Percentiles rank a stretch among this genome's conserved stretches.
These are phyloP conservation scores for Sinella curviseta DNA, from an alignment of 1,140 invertebrate genomes.

Conservation along the genomic window DNA sequence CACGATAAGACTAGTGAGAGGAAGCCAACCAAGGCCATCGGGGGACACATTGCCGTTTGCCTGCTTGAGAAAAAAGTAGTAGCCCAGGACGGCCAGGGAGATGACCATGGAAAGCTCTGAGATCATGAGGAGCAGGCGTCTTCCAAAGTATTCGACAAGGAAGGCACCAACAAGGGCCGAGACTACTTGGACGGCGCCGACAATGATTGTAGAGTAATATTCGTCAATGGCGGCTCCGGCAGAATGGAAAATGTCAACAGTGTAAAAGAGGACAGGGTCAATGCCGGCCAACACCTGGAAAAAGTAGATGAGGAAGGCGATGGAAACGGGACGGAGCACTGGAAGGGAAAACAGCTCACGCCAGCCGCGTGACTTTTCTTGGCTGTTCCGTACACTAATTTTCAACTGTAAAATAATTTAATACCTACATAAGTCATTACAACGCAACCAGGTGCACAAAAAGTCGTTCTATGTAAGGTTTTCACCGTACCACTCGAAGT, in stretches of 20 bases:
- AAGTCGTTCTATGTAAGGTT: too few species aligned
- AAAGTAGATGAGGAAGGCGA: conserved; percentile 26
- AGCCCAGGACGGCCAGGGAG: not conserved
- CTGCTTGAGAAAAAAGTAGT: conserved; percentile 24
- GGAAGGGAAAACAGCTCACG: not conserved
- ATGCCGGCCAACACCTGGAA: conserved; percentile 26
- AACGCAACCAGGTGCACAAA: too few species aligned
- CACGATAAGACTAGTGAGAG: conserved; percentile 20
- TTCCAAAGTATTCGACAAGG: conserved; percentile 20
- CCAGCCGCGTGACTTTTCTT: not conserved
- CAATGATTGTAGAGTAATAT: conserved; percentile 22
- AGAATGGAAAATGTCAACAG: conserved; percentile 19
- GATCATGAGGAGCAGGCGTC: conserved; percentile 4
- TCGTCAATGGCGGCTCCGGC: conserved; percentile 8
- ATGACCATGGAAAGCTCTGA: conserved; percentile 4
- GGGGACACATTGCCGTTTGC: not conserved
- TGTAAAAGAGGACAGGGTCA: conserved; percentile 27
- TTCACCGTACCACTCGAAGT: not conserved
- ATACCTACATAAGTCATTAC: too few species aligned
- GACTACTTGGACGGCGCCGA: conserved; percentile 17
- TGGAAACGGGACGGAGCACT: not conserved
- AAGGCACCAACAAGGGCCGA: not conserved
- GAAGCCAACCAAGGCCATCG: not conserved
- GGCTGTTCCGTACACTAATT: conserved; percentile 5
- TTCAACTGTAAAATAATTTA: conserved; percentile 20